phyloP scores from a whole-genome alignment of 23 tunicate species.

The Botrylloides violaceus region DNA sequence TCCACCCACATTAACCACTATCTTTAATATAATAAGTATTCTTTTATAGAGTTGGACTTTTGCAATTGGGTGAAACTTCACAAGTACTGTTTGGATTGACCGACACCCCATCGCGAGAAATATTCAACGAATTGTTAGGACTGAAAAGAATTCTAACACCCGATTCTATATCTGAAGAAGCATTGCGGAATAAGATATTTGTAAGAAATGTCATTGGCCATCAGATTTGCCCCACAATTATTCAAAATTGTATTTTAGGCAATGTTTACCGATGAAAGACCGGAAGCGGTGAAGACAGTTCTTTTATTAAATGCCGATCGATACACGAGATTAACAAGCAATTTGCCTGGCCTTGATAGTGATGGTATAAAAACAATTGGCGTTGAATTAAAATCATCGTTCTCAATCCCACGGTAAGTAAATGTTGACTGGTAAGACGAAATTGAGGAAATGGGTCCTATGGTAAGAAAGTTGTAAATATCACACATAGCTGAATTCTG shows the following conservation, averaged over 20 bases:
- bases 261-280: slow-evolving; percentile 23
- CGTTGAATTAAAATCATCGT: slow-evolving; percentile 3
- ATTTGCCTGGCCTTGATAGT: slow-evolving; percentile 1
- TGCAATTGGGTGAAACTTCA: slow-evolving; percentile 16
- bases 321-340: slow-evolving; percentile 25
- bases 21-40: background rate
- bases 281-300: slow-evolving; percentile 26
- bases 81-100: slow-evolving; percentile 19
- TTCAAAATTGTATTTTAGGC: slow-evolving; percentile 14
- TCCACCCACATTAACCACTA: no score
- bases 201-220: slow-evolving; percentile 9
- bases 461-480: no score
- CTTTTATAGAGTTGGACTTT: slow-evolving; percentile 7
- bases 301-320: slow-evolving; percentile 41
- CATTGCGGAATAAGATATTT: background rate
- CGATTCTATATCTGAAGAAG: background rate
- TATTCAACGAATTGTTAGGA: background rate
- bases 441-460: no score
- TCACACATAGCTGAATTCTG: no score
- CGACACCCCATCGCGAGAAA: background rate
- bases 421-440: background rate
- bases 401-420: background rate
- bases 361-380: slow-evolving; percentile 29
- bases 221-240: no score
- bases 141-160: background rate